Conservation (phyloP, 2,888 invertebrate species). For the Acanthococcus lagerstroemiae region DNA sequence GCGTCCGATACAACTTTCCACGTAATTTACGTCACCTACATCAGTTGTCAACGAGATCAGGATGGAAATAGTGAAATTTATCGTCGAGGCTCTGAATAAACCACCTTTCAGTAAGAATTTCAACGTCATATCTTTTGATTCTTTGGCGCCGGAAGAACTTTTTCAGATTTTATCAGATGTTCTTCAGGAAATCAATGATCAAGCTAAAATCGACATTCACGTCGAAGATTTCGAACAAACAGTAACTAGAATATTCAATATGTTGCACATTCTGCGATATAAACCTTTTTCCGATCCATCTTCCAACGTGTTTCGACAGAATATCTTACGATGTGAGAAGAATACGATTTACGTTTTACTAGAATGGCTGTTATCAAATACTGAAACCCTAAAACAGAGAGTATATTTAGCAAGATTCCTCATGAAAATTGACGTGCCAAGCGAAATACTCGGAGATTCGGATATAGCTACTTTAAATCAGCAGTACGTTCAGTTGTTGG, state of each 20-base stretch:
- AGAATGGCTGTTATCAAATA: slow-evolving; percentile 66
- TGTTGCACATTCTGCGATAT: slow-evolving; percentile 68
- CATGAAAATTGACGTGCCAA: slow-evolving; percentile 59
- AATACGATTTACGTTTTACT: slow-evolving; percentile 65
- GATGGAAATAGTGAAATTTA: slow-evolving; percentile 45
- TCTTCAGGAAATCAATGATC: slow-evolving; percentile 58
- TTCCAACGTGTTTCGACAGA: slow-evolving; percentile 50
- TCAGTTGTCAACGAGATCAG: background rate
- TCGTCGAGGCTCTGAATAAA: slow-evolving; percentile 63
- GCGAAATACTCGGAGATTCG: slow-evolving; percentile 62
- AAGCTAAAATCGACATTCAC: slow-evolving; percentile 59
- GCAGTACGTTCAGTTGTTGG: slow-evolving; percentile 63
- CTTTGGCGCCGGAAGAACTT: slow-evolving; percentile 56
- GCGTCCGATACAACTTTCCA: too few relatives aligned
- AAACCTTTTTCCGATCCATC: slow-evolving; percentile 52
- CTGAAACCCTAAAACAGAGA: slow-evolving; percentile 64
- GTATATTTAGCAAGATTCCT: slow-evolving; percentile 69
- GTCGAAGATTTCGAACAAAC: slow-evolving; percentile 67
- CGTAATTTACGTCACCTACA: too few relatives aligned
- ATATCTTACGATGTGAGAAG: slow-evolving; percentile 62
- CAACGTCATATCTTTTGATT: slow-evolving; percentile 76
- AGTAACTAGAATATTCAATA: slow-evolving; percentile 58
- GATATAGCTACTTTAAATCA: slow-evolving; percentile 60
- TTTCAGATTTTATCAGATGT: slow-evolving; percentile 58
- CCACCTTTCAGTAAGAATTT: slow-evolving; percentile 60